phyloP scores from a whole-genome alignment of 1,140 invertebrate species.

The Pseudomyrmex gracilis region DNA sequence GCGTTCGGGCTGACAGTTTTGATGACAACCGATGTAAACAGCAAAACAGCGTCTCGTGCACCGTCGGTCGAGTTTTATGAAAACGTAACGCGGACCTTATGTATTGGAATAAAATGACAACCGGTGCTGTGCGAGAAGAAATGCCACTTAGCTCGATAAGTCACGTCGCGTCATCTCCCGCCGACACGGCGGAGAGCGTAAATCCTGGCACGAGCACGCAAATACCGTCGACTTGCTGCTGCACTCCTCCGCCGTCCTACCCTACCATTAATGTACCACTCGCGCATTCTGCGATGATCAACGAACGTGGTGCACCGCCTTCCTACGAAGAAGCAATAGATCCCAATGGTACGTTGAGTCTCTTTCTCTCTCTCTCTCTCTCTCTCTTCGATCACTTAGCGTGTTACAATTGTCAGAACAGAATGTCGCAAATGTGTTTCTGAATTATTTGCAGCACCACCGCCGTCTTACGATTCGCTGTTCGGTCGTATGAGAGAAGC shows the following conservation, averaged over 20 bases:
- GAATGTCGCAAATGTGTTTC: conserved; percentile 22
- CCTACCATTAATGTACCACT: conserved; percentile 78
- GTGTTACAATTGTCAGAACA: neutral
- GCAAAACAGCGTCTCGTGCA: too few relatives aligned
- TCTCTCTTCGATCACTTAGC: neutral
- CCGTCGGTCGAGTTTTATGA: too few relatives aligned
- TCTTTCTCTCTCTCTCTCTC: neutral
- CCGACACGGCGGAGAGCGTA: conserved; percentile 49
- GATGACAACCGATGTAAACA: too few relatives aligned
- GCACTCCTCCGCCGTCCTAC: conserved; percentile 78
- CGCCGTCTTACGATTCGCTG: conserved; percentile 89
- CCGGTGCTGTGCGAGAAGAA: conserved; percentile 53
- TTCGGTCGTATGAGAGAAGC: conserved; percentile 89
- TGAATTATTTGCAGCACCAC: conserved; percentile 85
- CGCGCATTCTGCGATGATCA: conserved; percentile 73
- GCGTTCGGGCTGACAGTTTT: too few relatives aligned
- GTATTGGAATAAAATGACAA: conserved; percentile 68
- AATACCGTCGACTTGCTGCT: conserved; percentile 71
- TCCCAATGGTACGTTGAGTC: conserved; percentile 85
- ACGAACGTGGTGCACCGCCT: conserved; percentile 84
- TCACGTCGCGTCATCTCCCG: conserved; percentile 37
- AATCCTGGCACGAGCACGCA: conserved; percentile 71
- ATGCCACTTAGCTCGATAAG: conserved; percentile 73
- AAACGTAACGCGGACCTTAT: conserved; percentile 58
- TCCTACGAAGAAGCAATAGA: conserved; percentile 87